Conservation (phyloP, 2,888 invertebrate genomes). For the Fabriciana adippe region DNA sequence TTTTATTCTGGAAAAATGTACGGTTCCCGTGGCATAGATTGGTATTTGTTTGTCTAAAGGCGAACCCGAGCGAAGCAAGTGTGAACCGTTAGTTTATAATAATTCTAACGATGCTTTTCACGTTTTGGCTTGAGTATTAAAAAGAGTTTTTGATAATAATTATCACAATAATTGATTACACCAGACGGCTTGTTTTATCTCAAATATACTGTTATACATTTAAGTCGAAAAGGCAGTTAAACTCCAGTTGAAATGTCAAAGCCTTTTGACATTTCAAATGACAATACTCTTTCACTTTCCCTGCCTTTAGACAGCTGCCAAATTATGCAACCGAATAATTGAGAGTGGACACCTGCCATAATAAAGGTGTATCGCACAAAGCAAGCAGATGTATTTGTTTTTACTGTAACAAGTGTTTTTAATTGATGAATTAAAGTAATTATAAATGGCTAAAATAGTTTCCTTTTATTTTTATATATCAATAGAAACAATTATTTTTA, state of each 20-base stretch:
- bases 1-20: no score
- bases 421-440: not conserved
- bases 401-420: slow-evolving; percentile 3
- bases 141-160: no score
- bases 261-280: slow-evolving; percentile 22
- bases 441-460: no score
- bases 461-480: slow-evolving; percentile 20
- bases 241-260: slow-evolving; percentile 13
- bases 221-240: not conserved
- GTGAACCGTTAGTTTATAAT: no score
- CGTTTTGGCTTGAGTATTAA: not conserved
- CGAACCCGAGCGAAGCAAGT: no score
- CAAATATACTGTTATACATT: no score
- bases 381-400: slow-evolving; percentile 14
- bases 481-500: not conserved
- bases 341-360: slow-evolving; percentile 35
- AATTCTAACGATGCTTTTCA: not conserved
- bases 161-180: no score
- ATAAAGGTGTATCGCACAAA: slow-evolving; percentile 22
- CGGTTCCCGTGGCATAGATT: no score
- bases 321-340: slow-evolving; percentile 44
- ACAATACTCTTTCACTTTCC: slow-evolving; percentile 39
- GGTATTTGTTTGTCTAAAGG: no score
- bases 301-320: slow-evolving; percentile 61
- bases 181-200: no score